Base-by-base conservation (phyloP, 2,113 vertebrate genomes). In the Apodemus speciosus region DNA sequence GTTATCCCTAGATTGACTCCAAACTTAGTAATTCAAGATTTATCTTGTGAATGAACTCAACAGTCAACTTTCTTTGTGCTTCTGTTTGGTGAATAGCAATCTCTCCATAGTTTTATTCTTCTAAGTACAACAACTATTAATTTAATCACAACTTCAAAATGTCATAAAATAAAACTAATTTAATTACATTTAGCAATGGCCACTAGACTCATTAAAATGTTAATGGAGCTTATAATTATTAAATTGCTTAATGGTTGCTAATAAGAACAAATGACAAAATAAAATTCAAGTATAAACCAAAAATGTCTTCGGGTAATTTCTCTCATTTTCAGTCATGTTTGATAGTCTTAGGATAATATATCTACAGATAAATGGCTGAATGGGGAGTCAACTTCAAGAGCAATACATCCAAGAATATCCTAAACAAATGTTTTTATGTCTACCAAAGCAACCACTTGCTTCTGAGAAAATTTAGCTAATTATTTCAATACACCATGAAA, bases 221-320 rank as follows among this genome's bases (percentile, higher is more conserved):
- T 98, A 99, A 99, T 98, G 97, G 98, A 97, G 98, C 98, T 98
- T 98, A 98, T 98, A 99, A 99, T 99, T 98, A 98, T 98, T 98
- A 98, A 98, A 99, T 98, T 98, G 97, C 97, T 98, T 98, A 98
- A 98, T 98, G 98, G 98, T 98, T 97, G 97, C 96, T 98, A 98
- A 98, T 98, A 98, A 98, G 98, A 98, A 97, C 97, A 97, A 98
- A 98, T 98, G 95, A 98, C 96, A 98, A 98, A 99, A 98, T 98
- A 98, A 98, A 98, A 97, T 98, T 98, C 97, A 98, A 98, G 95
- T 73, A 96, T 95, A 97, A 98, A 98, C 97, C 97, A 97, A 97
- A 97, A 98, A 97, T 96, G 96, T 96, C 98, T 97, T 97, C 86
- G 94, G 97, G 98, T 97, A 96, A 97, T 97, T 97, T 97, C 97